Base-by-base conservation (phyloP, 2,797 vertebrate species). In the Peromyscus nudipes region DNA sequence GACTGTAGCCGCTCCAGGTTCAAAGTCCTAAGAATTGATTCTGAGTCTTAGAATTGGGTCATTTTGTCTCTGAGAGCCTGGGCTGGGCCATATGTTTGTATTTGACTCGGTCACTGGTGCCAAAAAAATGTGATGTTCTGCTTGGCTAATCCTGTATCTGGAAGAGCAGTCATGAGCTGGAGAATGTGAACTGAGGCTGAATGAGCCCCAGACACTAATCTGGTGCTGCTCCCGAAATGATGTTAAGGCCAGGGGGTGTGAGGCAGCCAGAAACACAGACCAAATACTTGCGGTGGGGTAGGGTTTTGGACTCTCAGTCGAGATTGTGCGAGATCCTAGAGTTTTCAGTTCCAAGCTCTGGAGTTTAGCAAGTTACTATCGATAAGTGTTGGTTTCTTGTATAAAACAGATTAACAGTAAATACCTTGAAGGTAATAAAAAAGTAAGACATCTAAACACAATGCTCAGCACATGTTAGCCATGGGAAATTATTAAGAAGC, bases 1-100 rank as follows among this genome's bases (percentile, higher is more conserved):
- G 31, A 8, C 75, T 85, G 4, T 73, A 49, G 75, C 16, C 40
- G 52, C 88, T 89, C 55, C 21, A 82, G 31, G 40, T 49, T 86
- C 75, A 43, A 93, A n/a, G 87, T 43, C 49, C 64, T 27, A n/a
- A 92, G 91, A 91, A 88, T 6, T 88, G 65, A 34, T 37, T 95
- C 43, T 13, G 3, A 60, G 37, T 46, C 89, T 46, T 76, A 52
- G 84, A 23, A 17, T 4, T 31, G 81, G 84, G 60, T 75, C 49
- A 55, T 73, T 84, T 34, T 80, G 57, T 87, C 55, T 87, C 64
- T 67, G 62, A 67, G 65, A 52, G 62, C 16, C 2, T 11, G 27
- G 62, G 25, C 29, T 49, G 69, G 46, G 40, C 80, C 69, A 49
- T 27, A 10, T 49, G 71, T 52, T 93, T 64, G 4, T 14, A 62